Evolutionary conservation across 2,113 vertebrate species (phyloP).

Genomic region (Brienomyrus longianalis): DNA sequence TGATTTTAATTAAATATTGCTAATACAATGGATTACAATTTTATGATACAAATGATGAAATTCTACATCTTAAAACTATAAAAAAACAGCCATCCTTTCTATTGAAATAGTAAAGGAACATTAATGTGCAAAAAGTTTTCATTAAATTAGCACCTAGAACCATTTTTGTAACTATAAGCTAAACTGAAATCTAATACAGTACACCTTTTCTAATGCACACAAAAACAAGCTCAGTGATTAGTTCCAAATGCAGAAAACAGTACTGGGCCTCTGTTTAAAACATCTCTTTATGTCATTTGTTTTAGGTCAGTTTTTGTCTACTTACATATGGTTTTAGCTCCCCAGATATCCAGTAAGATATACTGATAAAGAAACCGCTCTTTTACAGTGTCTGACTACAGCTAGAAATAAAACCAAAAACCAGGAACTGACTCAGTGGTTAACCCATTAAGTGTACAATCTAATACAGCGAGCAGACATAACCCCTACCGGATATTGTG

Average conservation of each 20-base stretch:
- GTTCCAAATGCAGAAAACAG: not conserved
- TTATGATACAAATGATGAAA: not conserved
- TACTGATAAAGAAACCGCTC: not conserved
- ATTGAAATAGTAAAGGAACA: not conserved
- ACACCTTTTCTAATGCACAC: not conserved
- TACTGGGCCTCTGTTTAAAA: not conserved
- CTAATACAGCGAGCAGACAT: not conserved
- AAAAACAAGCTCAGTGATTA: not conserved
- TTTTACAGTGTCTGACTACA: not conserved
- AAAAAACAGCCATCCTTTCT: not conserved
- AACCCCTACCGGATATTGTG: not conserved
- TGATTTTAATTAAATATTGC: not conserved
- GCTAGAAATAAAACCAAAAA: not conserved
- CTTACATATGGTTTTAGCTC: not conserved
- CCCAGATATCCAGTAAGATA: not conserved
- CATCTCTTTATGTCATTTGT: not conserved
- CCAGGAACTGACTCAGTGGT: not conserved
- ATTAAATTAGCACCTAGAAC: not conserved
- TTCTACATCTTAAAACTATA: not conserved
- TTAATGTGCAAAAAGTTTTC: not conserved
- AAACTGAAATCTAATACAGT: not conserved
- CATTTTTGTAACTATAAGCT: not conserved
- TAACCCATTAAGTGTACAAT: not conserved
- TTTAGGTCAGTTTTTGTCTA: not conserved
- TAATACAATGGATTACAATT: not conserved